Percentiles rank a stretch among this genome's conserved stretches.
phyloP scores from a whole-genome alignment of 2,113 vertebrate genomes.

The Carassius auratus region DNA sequence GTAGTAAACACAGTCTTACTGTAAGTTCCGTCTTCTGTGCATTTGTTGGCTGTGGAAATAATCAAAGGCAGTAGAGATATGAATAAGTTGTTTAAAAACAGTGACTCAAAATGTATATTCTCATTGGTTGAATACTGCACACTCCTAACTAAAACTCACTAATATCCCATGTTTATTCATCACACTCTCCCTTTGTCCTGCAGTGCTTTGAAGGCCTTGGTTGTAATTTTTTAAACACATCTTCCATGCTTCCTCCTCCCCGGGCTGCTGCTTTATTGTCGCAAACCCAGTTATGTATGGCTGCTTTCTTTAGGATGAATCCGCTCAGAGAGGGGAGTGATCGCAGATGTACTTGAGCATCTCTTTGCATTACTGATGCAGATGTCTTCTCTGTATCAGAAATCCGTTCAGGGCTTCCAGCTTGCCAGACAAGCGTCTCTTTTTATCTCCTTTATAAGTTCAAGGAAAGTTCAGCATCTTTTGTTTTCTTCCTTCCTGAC shows the following conservation, averaged over 20 bases:
- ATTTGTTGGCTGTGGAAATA: neutral
- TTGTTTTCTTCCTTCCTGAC: neutral
- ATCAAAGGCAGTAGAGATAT: neutral
- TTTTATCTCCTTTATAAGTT: slow-evolving; percentile 53
- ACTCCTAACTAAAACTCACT: neutral
- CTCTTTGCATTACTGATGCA: slow-evolving; percentile 47
- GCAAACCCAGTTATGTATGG: neutral
- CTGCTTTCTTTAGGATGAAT: slow-evolving; percentile 36
- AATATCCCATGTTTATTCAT: neutral
- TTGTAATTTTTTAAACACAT: neutral
- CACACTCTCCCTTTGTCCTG: neutral
- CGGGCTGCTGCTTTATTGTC: neutral
- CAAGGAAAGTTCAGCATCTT: slow-evolving; percentile 41
- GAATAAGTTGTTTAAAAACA: neutral
- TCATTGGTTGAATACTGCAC: neutral
- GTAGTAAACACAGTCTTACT: neutral
- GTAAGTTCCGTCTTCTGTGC: neutral
- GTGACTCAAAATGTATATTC: neutral
- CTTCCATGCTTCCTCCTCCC: neutral
- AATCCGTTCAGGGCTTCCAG: neutral
- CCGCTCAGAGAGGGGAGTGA: slow-evolving; percentile 20
- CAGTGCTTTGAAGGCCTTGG: neutral
- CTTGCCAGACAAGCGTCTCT: slow-evolving; percentile 13
- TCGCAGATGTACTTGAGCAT: slow-evolving; percentile 42
- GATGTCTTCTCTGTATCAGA: slow-evolving; percentile 38